A percentile compares a stretch with the other conserved stretches of the same genome.
These are phyloP conservation scores for Apostichopus californicus DNA, from an alignment of 35 echinoderm and acorn worm genomes.

Conservation along the genomic window DNA sequence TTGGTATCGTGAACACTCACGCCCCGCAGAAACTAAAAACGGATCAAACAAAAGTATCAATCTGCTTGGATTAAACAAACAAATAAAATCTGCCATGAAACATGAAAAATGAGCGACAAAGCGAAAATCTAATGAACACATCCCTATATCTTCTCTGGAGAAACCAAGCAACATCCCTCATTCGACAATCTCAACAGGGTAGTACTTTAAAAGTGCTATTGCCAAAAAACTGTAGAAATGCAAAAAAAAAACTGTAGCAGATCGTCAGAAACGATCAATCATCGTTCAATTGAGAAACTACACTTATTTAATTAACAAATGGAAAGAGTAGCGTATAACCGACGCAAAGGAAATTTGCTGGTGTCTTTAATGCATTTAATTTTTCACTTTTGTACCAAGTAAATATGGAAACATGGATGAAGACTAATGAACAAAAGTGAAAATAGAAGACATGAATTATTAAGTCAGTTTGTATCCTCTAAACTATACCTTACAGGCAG, in stretches of 20 bases:
- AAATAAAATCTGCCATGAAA: background rate
- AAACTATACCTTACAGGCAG: no score
- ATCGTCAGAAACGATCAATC: background rate
- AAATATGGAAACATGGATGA: no score
- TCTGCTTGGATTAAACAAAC: background rate
- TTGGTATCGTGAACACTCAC: no score
- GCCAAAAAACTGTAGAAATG: background rate
- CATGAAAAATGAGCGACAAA: background rate
- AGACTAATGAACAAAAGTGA: no score
- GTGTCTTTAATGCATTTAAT: no score
- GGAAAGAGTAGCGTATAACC: no score
- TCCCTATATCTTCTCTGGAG: background rate
- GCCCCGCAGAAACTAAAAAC: no score
- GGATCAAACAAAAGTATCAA: conserved; percentile 2
- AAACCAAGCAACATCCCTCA: background rate
- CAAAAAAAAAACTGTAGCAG: background rate
- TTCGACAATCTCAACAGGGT: background rate
- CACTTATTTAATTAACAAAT: no score
- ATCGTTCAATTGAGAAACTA: background rate
- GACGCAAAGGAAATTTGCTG: no score
- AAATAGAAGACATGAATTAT: no score
- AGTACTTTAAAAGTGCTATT: background rate
- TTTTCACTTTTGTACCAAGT: no score
- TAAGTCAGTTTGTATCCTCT: no score
- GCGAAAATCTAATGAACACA: background rate